Evolutionary conservation across 2,113 vertebrate genomes (phyloP).

Genomic region (Silurus glanis): DNA sequence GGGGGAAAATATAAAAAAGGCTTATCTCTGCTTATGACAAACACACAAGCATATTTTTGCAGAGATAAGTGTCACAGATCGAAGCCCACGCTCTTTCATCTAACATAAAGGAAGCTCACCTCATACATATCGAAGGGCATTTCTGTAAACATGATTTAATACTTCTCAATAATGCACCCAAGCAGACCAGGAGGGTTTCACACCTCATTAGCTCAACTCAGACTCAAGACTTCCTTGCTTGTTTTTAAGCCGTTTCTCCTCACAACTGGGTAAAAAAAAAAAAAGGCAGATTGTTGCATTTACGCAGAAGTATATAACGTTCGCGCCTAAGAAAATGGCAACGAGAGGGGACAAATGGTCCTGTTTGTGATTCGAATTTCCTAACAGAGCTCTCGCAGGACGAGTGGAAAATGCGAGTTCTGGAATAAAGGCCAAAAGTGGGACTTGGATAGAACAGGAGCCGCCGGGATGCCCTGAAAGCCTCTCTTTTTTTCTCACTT

Average conservation of each 20-base stretch:
- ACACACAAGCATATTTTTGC: not conserved
- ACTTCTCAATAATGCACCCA: constrained; percentile 70
- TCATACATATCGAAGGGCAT: constrained; percentile 65
- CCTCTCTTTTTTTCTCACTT: constrained; percentile 41
- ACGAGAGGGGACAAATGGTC: constrained; percentile 42
- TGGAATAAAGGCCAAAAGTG: constrained; percentile 3
- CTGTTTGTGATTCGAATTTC: constrained; percentile 61
- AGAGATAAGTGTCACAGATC: not conserved
- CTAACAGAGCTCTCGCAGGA: constrained; percentile 56
- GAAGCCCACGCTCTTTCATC: constrained; percentile 17
- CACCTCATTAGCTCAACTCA: constrained; percentile 65
- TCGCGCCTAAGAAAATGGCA: constrained; percentile 50
- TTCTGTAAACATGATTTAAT: constrained; percentile 63
- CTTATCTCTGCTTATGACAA: not conserved
- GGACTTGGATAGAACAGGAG: constrained; percentile 26
- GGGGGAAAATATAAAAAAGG: not conserved
- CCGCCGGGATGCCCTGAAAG: constrained; percentile 32
- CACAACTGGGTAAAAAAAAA: constrained; percentile 29
- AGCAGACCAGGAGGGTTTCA: constrained; percentile 63
- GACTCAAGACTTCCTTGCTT: constrained; percentile 43
- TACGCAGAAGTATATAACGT: constrained; percentile 65
- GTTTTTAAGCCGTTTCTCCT: constrained; percentile 47
- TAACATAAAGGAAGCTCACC: constrained; percentile 48
- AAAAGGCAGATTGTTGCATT: constrained; percentile 57
- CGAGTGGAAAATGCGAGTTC: constrained; percentile 19